Conservation (phyloP, 2,888 invertebrate genomes). For the Athripsodes cinereus region DNA sequence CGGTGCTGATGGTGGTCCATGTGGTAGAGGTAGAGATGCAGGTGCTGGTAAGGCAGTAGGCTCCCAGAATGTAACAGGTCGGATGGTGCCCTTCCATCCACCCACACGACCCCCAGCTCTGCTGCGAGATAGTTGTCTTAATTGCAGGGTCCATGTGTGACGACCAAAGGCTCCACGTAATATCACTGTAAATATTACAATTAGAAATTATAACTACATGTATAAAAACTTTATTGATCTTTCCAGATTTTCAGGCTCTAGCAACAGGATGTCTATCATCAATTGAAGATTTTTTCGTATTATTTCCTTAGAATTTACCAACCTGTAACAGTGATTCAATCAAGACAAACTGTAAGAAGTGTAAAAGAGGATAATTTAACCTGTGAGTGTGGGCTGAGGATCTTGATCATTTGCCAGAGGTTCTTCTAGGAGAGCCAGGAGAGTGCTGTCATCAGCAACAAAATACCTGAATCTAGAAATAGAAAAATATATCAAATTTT, state of each 20-base stretch:
- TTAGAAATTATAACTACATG: too few species aligned
- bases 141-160: constrained; percentile 89
- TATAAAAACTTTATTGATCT: too few species aligned
- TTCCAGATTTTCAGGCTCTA: too few species aligned
- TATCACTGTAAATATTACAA: constrained; percentile 61
- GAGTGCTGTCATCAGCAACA: constrained; percentile 83
- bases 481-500: constrained; percentile 27
- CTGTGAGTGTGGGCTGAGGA: constrained; percentile 83
- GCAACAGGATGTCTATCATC: too few species aligned
- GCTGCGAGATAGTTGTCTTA: constrained; percentile 80
- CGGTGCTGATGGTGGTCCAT: constrained; percentile 74
- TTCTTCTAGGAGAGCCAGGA: constrained; percentile 86
- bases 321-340: too few species aligned
- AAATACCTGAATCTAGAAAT: constrained; percentile 79
- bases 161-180: constrained; percentile 92
- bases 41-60: constrained; percentile 38
- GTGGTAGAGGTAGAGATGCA: constrained; percentile 46
- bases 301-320: too few species aligned
- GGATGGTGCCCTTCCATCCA: constrained; percentile 42
- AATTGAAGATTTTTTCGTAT: too few species aligned
- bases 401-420: constrained; percentile 90
- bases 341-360: too few species aligned
- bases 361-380: constrained; percentile 32
- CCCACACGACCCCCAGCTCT: constrained; percentile 60
- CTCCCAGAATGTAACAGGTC: constrained; percentile 74